Percentiles rank a stretch among this genome's conserved stretches.
phyloP scores from a whole-genome alignment of 1,140 invertebrate genomes.

The Triops longicaudatus region DNA sequence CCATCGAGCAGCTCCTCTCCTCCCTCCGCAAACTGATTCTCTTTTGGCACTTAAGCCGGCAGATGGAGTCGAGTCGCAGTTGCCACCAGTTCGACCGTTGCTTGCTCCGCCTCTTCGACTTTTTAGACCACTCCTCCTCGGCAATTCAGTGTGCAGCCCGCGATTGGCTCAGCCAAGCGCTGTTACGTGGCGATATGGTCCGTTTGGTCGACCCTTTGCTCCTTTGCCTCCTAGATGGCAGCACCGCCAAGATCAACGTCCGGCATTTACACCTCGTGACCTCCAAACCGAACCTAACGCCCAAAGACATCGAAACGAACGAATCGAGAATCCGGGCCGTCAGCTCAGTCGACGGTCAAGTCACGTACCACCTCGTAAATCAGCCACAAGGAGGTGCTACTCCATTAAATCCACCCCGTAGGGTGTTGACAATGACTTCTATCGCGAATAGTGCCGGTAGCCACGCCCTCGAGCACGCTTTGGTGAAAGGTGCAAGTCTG shows the following conservation, averaged over 20 bases:
- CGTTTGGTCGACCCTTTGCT: slow-evolving; percentile 71
- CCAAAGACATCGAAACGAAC: slow-evolving; percentile 31
- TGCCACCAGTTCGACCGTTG: slow-evolving; percentile 38
- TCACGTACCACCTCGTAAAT: slow-evolving; percentile 68
- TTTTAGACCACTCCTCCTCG: slow-evolving; percentile 59
- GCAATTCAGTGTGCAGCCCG: slow-evolving; percentile 60
- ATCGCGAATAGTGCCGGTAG: slow-evolving; percentile 28
- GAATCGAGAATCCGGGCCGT: slow-evolving; percentile 71
- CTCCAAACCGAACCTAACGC: slow-evolving; percentile 45
- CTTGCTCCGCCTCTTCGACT: slow-evolving; percentile 66
- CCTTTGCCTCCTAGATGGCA: slow-evolving; percentile 65
- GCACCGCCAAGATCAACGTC: slow-evolving; percentile 74
- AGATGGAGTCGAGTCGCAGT: not conserved
- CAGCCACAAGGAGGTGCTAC: slow-evolving; percentile 33
- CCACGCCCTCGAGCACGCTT: slow-evolving; percentile 44
- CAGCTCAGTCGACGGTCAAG: slow-evolving; percentile 73
- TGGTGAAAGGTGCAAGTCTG: slow-evolving; percentile 46
- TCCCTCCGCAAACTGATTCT: not conserved
- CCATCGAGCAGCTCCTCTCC: not conserved
- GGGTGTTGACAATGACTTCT: slow-evolving; percentile 32
- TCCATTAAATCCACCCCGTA: slow-evolving; percentile 32
- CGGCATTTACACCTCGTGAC: slow-evolving; percentile 70
- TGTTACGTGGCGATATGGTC: slow-evolving; percentile 66
- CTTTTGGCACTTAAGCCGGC: not conserved
- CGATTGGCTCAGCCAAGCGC: slow-evolving; percentile 60